A percentile compares a stretch with the other conserved stretches of the same genome.
Conservation (phyloP, 2,888 invertebrate species). For the Coelopa pilipes region DNA sequence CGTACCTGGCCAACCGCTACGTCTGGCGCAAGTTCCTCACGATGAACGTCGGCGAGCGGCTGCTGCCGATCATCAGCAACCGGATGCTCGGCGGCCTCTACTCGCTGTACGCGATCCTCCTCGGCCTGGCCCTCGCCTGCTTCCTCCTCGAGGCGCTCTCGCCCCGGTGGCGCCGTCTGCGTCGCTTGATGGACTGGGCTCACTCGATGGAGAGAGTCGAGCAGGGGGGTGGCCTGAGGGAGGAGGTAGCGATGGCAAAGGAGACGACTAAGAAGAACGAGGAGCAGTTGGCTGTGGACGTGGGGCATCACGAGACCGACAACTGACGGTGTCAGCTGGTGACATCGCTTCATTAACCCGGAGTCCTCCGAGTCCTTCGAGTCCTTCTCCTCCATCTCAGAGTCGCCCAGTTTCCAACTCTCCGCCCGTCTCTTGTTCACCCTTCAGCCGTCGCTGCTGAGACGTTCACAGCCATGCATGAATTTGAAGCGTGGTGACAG, state of each 20-base stretch:
- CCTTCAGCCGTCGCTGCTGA: no score
- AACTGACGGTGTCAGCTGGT: not conserved
- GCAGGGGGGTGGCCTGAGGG: not conserved
- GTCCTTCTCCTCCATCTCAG: no score
- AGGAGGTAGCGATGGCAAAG: no score
- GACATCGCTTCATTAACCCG: not conserved
- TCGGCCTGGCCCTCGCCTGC: constrained; percentile 31
- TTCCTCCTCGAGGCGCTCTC: constrained; percentile 46
- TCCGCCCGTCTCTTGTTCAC: no score
- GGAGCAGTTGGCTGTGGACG: no score
- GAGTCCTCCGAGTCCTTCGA: no score
- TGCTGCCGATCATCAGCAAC: constrained; percentile 39
- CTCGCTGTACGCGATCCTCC: constrained; percentile 37
- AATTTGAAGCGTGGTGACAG: no score
- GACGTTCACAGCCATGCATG: no score
- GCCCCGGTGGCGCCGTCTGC: constrained; percentile 4
- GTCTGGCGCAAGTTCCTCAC: constrained; percentile 17
- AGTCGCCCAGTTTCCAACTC: no score
- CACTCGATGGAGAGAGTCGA: not conserved
- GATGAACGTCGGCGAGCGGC: constrained; percentile 30
- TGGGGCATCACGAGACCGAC: no score
- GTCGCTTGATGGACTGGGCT: constrained; percentile 20
- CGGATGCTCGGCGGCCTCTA: constrained; percentile 44
- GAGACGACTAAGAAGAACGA: no score
- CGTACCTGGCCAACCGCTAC: constrained; percentile 37